A percentile compares a stretch with the other conserved stretches of the same genome.
Conservation (phyloP, 2,888 invertebrate genomes). For the Drosophila kanekoi region DNA sequence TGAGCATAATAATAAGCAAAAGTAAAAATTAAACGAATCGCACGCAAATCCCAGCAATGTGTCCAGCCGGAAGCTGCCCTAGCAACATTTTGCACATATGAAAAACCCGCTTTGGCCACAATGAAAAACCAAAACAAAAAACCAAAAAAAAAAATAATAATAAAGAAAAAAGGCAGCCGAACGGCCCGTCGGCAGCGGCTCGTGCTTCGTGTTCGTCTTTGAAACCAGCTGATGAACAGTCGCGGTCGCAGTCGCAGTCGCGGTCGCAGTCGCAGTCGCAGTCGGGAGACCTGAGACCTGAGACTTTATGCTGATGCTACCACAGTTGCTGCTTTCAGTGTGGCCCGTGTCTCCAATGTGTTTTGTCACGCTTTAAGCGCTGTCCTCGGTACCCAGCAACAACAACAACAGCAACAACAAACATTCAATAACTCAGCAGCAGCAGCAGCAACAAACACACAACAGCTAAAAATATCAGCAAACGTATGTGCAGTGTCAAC, state of each 20-base stretch:
- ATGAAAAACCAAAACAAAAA: constrained; percentile 61
- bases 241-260: constrained; percentile 10
- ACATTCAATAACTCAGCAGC: constrained; percentile 19
- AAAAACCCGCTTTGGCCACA: constrained; percentile 64
- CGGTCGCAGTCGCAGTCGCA: constrained; percentile 13
- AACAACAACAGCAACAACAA: constrained; percentile 14
- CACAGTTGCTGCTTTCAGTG: constrained; percentile 83
- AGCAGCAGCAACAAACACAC: constrained; percentile 13
- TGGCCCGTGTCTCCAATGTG: constrained; percentile 85
- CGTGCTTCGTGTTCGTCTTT: constrained; percentile 46
- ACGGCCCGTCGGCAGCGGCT: constrained; percentile 41
- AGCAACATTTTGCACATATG: constrained; percentile 63
- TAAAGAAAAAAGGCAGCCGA: constrained; percentile 29
- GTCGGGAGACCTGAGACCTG: constrained; percentile 58
- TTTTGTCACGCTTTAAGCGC: constrained; percentile 83
- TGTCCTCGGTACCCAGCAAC: constrained; percentile 59
- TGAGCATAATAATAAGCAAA: constrained; percentile 8
- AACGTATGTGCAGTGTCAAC: constrained; percentile 69
- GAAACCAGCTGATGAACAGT: constrained; percentile 66
- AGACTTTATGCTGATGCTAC: constrained; percentile 82
- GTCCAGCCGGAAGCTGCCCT: constrained; percentile 71
- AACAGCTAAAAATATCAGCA: constrained; percentile 25
- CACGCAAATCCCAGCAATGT: constrained; percentile 46
- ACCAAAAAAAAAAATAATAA: constrained; percentile 15
- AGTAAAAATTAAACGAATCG: neutral